Evolutionary conservation across 30 jellyfish, hydroid and myxozoan species (phyloP), one percentile per base, ranked within the genome.

Genomic region (Catostylus mosaicus): DNA sequence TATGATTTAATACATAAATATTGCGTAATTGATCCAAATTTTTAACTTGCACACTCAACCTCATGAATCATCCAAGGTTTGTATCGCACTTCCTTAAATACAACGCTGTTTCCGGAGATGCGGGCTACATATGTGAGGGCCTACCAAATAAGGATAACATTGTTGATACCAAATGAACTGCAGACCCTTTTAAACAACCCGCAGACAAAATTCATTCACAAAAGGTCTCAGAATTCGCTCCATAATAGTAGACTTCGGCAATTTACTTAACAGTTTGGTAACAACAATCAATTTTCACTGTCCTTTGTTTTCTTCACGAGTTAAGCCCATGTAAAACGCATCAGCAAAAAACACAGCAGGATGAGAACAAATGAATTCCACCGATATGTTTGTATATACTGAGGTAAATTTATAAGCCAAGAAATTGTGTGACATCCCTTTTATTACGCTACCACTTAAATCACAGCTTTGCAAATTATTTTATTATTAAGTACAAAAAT

Each of bases 401-500:
- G 29, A 52, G 3, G 67, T 52, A 59, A 2, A 20, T 59, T 12
- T 27, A 26, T 59, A 24, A 12, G 24, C 1, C 6, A 20, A 20
- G 24, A 16, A 59, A 59, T 4, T 59, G 71, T 18, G 71, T 22
- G 2, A 59, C 71, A 59, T 12, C 38, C 71, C 38, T 7, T 3
- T 43, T 50, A 27, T 59, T 68, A 68, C 62, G 18, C 59, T 68
- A 68, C 34, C 80, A 35, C 29, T 37, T 10, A 68, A 68, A 30
- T 68, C 80, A 68, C 34, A 68, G 38, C 64, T 34, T 68, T 35
- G 64, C 63, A 68, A 35, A 68, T n/a, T 68, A 5, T 54, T 3
- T 40, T 4, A 8, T 7, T 7, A 23, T 2, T 68, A 32, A 68
- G 19, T 68, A 68, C 24, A 68, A 68, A 68, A 68, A 68, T 68